A percentile compares a stretch with the other conserved stretches of the same genome.
Conservation (phyloP, 2,113 vertebrate genomes). For the Mobula birostris region DNA sequence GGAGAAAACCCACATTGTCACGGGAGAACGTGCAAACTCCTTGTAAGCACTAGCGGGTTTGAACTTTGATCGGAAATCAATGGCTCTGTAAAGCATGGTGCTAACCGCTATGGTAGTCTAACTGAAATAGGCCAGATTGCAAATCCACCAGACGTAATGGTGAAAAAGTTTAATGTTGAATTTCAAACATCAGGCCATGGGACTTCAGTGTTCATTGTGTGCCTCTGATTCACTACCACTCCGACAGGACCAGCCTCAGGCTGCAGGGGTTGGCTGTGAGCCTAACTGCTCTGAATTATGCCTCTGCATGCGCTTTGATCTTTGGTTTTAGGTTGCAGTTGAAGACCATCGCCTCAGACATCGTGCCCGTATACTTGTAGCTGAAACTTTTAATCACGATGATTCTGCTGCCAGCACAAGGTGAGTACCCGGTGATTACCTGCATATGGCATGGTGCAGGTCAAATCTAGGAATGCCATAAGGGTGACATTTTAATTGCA, state of each 20-base stretch:
- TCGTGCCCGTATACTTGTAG: not conserved
- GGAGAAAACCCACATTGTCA: no score
- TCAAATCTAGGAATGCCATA: not conserved
- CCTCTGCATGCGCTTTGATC: not conserved
- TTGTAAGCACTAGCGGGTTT: no score
- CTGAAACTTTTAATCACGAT: not conserved
- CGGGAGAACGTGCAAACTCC: no score
- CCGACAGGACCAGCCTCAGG: not conserved
- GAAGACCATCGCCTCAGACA: not conserved
- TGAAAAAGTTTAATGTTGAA: not conserved
- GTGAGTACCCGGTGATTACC: not conserved
- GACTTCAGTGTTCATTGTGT: not conserved
- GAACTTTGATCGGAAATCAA: no score
- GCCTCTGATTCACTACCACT: not conserved
- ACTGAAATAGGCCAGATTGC: not conserved
- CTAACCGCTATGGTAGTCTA: not conserved
- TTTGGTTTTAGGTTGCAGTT: not conserved
- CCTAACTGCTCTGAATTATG: not conserved
- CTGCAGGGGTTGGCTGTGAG: not conserved
- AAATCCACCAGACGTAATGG: not conserved
- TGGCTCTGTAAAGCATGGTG: no score
- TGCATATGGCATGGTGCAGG: not conserved
- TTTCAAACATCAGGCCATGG: not conserved
- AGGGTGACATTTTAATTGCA: no score
- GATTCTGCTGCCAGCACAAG: not conserved